Percentiles rank a stretch among this genome's conserved stretches.
Evolutionary conservation across 2,113 vertebrate genomes (phyloP).

Genomic region (Emydura subglobosa): DNA sequence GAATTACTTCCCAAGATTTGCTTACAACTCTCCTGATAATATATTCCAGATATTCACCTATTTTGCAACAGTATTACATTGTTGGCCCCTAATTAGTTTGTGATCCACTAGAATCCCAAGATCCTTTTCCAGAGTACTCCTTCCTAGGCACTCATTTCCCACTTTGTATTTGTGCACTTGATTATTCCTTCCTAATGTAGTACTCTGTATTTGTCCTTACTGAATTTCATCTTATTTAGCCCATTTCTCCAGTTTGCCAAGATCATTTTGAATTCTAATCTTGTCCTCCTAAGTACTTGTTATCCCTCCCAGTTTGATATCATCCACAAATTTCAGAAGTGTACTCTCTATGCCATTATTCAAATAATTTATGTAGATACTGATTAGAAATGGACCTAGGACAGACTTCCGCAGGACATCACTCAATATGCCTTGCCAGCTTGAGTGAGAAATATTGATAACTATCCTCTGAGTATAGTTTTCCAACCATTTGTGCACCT

Average conservation of each 20-base stretch:
- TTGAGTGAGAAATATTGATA: neutral
- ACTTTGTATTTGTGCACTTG: neutral
- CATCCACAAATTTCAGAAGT: neutral
- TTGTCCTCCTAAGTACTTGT: neutral
- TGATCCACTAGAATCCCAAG: neutral
- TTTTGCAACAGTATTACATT: neutral
- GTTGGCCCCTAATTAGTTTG: neutral
- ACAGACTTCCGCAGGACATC: neutral
- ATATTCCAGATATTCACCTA: neutral
- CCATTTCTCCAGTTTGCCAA: neutral
- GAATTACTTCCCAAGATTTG: neutral
- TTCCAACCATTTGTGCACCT: neutral
- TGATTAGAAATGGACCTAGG: neutral
- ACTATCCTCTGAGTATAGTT: neutral
- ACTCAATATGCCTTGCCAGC: neutral
- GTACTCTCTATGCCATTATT: neutral
- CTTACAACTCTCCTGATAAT: no score
- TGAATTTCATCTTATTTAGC: neutral
- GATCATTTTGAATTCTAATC: neutral
- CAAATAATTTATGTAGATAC: neutral
- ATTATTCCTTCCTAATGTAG: neutral
- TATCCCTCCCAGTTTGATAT: neutral
- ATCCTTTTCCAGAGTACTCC: neutral
- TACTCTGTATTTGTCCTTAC: neutral
- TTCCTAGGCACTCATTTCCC: neutral